A percentile compares a stretch with the other conserved stretches of the same genome.
These are phyloP conservation scores for Macroramphosus scolopax DNA, from an alignment of 2,797 vertebrate genomes.

Conservation along the genomic window DNA sequence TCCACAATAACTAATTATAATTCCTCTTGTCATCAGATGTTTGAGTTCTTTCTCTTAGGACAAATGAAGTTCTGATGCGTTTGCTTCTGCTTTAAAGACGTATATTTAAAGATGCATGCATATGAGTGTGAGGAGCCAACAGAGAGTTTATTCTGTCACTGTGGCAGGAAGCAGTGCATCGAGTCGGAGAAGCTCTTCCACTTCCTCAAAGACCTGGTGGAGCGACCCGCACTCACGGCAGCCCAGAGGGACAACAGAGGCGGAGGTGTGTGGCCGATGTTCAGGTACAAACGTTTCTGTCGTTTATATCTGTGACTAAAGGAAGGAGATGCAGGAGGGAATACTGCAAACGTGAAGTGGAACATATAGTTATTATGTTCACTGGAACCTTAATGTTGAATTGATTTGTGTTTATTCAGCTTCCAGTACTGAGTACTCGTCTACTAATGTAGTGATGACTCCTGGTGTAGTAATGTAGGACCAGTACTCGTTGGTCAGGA, in stretches of 20 bases:
- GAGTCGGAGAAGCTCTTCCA: conserved; percentile 77
- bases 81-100: not conserved
- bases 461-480: no score
- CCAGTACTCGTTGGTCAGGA: no score
- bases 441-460: no score
- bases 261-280: conserved; percentile 63
- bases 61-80: not conserved
- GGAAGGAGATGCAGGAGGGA: no score
- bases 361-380: no score
- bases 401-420: no score
- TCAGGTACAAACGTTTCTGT: conserved; percentile 54
- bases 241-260: conserved; percentile 55
- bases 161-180: conserved; percentile 76
- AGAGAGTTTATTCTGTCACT: not conserved
- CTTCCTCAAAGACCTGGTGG: conserved; percentile 72
- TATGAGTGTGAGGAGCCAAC: no score
- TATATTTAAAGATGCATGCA: no score
- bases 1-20: not conserved
- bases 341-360: no score
- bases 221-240: conserved; percentile 41
- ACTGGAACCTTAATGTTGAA: no score
- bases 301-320: not conserved
- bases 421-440: no score
- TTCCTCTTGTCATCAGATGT: not conserved
- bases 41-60: no score